Evolutionary conservation across 37 sponge, comb jelly and placozoan species (phyloP).

Genomic region (Aphrocallistes beatrix): DNA sequence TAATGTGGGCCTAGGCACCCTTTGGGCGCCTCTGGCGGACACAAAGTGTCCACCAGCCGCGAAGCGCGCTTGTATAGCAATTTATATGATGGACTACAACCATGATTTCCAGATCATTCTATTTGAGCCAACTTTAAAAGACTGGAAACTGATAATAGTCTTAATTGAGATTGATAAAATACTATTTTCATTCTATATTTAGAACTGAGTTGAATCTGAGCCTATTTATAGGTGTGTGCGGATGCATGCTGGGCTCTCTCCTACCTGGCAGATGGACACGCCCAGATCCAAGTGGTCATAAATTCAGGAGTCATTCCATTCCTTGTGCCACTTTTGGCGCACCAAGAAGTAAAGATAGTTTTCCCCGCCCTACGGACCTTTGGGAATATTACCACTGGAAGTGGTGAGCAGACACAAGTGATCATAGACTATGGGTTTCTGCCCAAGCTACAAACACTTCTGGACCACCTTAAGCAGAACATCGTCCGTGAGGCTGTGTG

Average conservation of each 20-base stretch:
- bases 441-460: constrained; percentile 31
- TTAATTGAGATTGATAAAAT: no score
- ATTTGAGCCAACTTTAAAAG: no score
- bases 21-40: no score
- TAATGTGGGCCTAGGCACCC: no score
- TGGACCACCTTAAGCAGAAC: constrained; percentile 35
- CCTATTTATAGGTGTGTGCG: background rate
- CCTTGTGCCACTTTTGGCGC: constrained; percentile 38
- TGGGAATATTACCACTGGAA: constrained; percentile 84
- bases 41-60: no score
- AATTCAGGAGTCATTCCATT: constrained; percentile 45
- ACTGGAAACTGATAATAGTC: no score
- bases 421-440: constrained; percentile 48
- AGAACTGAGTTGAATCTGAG: no score
- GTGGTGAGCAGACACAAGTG: constrained; percentile 73
- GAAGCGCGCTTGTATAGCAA: no score
- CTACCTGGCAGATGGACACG: constrained; percentile 24
- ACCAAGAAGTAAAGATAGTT: background rate
- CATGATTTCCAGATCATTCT: no score
- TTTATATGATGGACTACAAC: no score
- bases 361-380: constrained; percentile 69
- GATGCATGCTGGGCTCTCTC: constrained; percentile 30
- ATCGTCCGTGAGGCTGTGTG: constrained; percentile 87
- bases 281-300: constrained; percentile 66
- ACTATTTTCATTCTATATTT: no score